A percentile compares a stretch with the other conserved stretches of the same genome.
phyloP scores from a whole-genome alignment of 2,113 vertebrate species.

The Gymnocephalus cernua region DNA sequence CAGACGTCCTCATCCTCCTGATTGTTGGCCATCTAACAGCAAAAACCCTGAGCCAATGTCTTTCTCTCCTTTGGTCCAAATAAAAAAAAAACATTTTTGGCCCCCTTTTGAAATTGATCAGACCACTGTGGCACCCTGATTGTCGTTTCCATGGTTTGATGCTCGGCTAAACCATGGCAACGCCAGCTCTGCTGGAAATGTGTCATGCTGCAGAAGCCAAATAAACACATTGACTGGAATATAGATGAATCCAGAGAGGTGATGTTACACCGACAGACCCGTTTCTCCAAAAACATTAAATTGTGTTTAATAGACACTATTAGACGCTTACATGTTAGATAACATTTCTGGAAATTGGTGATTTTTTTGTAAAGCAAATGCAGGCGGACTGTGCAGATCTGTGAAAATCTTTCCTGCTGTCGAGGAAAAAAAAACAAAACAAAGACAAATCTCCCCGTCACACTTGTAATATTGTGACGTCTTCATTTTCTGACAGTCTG shows the following conservation, averaged over 20 bases:
- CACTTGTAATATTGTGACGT: not conserved
- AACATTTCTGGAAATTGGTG: not conserved
- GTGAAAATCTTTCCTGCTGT: not conserved
- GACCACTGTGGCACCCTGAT: constrained; percentile 36
- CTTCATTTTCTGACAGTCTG: not conserved
- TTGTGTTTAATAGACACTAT: not conserved
- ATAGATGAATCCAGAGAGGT: constrained; percentile 35
- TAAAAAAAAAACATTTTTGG: constrained; percentile 45
- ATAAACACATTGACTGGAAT: constrained; percentile 43
- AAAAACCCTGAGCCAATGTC: not conserved
- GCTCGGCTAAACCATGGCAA: constrained; percentile 64
- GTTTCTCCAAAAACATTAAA: not conserved
- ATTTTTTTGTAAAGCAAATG: not conserved
- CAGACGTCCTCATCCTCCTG: not conserved
- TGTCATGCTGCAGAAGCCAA: constrained; percentile 48
- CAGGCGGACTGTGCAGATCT: not conserved
- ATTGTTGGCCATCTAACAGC: constrained; percentile 4
- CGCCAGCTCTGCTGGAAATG: constrained; percentile 35
- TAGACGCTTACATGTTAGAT: not conserved
- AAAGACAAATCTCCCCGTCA: not conserved
- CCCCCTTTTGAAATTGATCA: constrained; percentile 59
- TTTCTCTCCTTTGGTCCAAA: constrained; percentile 17
- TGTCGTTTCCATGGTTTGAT: constrained; percentile 70
- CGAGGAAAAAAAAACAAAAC: not conserved
- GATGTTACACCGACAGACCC: constrained; percentile 1